Evolutionary conservation across 2,797 vertebrate genomes (phyloP).

Genomic region (Toxotes lorentzi): DNA sequence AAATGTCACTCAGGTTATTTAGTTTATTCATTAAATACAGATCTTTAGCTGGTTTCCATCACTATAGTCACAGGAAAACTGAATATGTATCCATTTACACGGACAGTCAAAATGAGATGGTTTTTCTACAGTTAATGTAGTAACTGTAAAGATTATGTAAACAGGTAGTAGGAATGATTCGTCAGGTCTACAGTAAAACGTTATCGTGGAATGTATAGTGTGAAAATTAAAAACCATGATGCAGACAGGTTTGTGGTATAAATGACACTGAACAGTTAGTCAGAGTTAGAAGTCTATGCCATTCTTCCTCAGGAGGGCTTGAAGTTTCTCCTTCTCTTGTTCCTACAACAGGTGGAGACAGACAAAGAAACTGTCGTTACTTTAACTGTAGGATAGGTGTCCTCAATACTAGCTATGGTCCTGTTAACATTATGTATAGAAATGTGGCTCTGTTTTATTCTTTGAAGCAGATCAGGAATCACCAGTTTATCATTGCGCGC

Average conservation of each 20-base stretch:
- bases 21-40: conserved; percentile 18
- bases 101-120: neutral
- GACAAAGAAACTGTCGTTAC: too few species aligned
- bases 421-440: too few species aligned
- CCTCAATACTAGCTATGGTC: too few species aligned
- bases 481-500: conserved; percentile 82
- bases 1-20: conserved; percentile 14
- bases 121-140: neutral
- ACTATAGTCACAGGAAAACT: neutral
- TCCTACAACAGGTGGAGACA: conserved; percentile 81
- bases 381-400: too few species aligned
- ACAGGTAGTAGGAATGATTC: neutral
- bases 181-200: conserved; percentile 6
- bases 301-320: conserved; percentile 86
- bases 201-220: neutral
- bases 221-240: neutral
- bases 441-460: neutral
- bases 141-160: neutral
- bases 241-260: neutral
- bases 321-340: conserved; percentile 90
- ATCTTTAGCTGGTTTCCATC: conserved; percentile 1
- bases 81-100: neutral
- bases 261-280: neutral
- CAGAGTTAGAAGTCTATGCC: conserved; percentile 68
- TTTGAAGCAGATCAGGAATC: conserved; percentile 20